These are phyloP conservation scores for Altica lythri DNA, from an alignment of 2,888 invertebrate species.

Conservation along the genomic window DNA sequence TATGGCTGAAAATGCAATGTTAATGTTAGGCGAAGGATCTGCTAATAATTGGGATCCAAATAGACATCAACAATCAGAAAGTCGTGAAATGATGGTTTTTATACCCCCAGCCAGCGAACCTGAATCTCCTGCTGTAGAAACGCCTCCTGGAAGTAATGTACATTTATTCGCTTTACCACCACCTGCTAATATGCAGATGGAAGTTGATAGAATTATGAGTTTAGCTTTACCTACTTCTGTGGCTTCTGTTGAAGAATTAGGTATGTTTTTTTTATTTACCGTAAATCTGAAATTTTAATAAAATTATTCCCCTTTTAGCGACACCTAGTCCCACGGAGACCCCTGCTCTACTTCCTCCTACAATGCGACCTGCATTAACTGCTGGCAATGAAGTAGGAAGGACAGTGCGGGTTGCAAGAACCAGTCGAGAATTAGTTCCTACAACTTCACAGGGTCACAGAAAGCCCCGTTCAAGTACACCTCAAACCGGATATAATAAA, in stretches of 20 bases:
- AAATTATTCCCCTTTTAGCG: constrained; percentile 18
- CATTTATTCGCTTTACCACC: constrained; percentile 39
- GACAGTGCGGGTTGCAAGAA: too few species aligned
- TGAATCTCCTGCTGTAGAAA: constrained; percentile 16
- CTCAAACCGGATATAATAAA: not conserved
- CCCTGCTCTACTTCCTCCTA: constrained; percentile 42
- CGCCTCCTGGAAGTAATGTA: constrained; percentile 22
- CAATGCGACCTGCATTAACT: constrained; percentile 49
- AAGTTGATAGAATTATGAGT: constrained; percentile 41
- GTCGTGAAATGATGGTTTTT: constrained; percentile 39
- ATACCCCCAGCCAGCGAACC: constrained; percentile 25
- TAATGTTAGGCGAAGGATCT: constrained; percentile 36
- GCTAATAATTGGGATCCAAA: constrained; percentile 27
- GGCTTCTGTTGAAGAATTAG: constrained; percentile 10
- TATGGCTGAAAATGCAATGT: constrained; percentile 26
- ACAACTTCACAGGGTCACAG: constrained; percentile 51
- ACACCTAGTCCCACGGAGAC: constrained; percentile 33
- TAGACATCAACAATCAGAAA: constrained; percentile 25
- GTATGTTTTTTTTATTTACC: too few species aligned
- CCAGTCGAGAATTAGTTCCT: constrained; percentile 55
- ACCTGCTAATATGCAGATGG: constrained; percentile 33
- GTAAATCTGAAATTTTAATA: not conserved
- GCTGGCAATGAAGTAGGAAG: constrained; percentile 52
- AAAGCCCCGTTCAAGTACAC: constrained; percentile 33
- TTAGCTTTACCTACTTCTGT: constrained; percentile 41